These are phyloP conservation scores for Mixornis gularis DNA, from an alignment of 2,113 vertebrate species.

Conservation along the genomic window DNA sequence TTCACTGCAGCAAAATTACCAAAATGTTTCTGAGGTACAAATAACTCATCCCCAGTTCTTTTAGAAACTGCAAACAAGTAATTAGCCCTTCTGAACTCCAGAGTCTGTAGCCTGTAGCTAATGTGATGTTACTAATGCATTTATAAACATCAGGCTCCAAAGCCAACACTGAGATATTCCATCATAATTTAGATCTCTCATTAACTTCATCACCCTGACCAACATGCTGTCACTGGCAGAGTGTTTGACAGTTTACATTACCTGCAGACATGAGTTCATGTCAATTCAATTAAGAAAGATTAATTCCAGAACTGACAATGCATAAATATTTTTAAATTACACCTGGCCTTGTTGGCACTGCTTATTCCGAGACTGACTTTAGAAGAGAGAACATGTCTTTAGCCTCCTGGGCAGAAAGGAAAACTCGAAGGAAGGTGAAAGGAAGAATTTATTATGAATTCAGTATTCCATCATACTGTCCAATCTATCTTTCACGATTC, in stretches of 20 bases:
- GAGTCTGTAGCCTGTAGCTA: constrained; percentile 20
- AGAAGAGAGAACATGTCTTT: constrained; percentile 28
- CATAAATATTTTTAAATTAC: constrained; percentile 68
- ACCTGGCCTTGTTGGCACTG: constrained; percentile 59
- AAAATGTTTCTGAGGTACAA: constrained; percentile 4
- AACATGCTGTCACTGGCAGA: constrained; percentile 61
- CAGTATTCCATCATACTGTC: constrained; percentile 11
- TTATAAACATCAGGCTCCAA: constrained; percentile 58
- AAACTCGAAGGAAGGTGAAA: constrained; percentile 18
- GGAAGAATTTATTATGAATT: constrained; percentile 31
- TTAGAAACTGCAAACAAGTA: constrained; percentile 42
- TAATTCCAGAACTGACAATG: constrained; percentile 67
- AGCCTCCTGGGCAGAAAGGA: constrained; percentile 58
- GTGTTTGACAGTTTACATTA: constrained; percentile 66
- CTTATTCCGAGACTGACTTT: constrained; percentile 12
- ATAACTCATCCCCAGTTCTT: not conserved
- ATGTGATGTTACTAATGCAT: constrained; percentile 53
- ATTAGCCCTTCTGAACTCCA: constrained; percentile 34
- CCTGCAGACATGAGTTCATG: constrained; percentile 61
- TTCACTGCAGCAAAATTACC: not conserved
- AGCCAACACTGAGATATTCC: constrained; percentile 46
- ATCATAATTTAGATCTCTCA: constrained; percentile 57
- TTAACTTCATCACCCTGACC: constrained; percentile 59
- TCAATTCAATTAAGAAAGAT: constrained; percentile 68
- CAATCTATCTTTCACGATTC: not conserved